Conservation (phyloP, 1,140 invertebrate species). For the Apis mellifera region Amel_HAv3.1 CM009943.2:8216001-8216500, state of each 20-base stretch:
- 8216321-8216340: constrained; percentile 67
- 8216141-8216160: constrained; percentile 54
- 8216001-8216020: constrained; percentile 32
- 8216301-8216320: constrained; percentile 80
- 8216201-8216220: constrained; percentile 73
- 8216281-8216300: constrained; percentile 68
- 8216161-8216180: not conserved
- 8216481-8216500: not conserved
- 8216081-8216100: constrained; percentile 59
- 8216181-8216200: constrained; percentile 47
- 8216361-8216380: constrained; percentile 80
- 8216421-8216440: constrained; percentile 33
- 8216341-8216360: constrained; percentile 76
- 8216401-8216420: constrained; percentile 78
- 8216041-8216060: not conserved
- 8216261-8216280: constrained; percentile 68
- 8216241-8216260: constrained; percentile 76
- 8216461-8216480: not conserved
- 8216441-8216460: too few species aligned
- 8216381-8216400: constrained; percentile 79
- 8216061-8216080: constrained; percentile 16
- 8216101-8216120: constrained; percentile 30
- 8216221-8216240: constrained; percentile 77
- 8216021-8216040: constrained; percentile 48
- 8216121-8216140: constrained; percentile 47